Evolutionary conservation across 1,140 invertebrate species (phyloP).

Genomic region (Pogonomyrmex californicus): DNA sequence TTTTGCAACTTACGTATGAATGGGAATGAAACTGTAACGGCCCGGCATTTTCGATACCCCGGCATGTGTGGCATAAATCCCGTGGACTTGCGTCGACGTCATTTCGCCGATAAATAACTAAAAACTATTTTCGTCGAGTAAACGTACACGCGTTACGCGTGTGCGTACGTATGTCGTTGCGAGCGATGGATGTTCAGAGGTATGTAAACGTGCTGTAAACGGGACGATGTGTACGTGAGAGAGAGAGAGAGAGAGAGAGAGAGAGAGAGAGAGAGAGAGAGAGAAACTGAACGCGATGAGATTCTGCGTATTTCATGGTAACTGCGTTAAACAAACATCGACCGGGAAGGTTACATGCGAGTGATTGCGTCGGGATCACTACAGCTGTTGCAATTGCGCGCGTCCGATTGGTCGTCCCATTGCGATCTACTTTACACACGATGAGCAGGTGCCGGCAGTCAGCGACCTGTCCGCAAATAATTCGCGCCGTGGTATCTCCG

Average conservation of each 20-base stretch:
- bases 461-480: constrained; percentile 47
- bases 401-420: constrained; percentile 54
- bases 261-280: not conserved
- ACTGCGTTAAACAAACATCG: constrained; percentile 66
- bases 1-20: constrained; percentile 43
- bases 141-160: not conserved
- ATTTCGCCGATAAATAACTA: constrained; percentile 41
- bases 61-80: not conserved
- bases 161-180: not conserved
- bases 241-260: not conserved
- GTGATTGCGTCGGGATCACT: constrained; percentile 64
- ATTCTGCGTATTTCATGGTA: constrained; percentile 69
- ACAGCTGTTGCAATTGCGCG: constrained; percentile 64
- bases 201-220: constrained; percentile 20
- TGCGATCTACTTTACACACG: constrained; percentile 31
- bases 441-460: constrained; percentile 60
- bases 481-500: constrained; percentile 39
- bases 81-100: not conserved
- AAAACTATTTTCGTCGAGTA: constrained; percentile 46
- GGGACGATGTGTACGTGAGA: not conserved
- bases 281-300: not conserved
- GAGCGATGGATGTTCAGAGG: constrained; percentile 1
- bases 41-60: not conserved
- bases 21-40: constrained; percentile 44
- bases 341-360: constrained; percentile 33